Percentiles rank a stretch among this genome's conserved stretches.
phyloP scores from a whole-genome alignment of 2,888 invertebrate genomes.

The Papilio elwesi region DNA sequence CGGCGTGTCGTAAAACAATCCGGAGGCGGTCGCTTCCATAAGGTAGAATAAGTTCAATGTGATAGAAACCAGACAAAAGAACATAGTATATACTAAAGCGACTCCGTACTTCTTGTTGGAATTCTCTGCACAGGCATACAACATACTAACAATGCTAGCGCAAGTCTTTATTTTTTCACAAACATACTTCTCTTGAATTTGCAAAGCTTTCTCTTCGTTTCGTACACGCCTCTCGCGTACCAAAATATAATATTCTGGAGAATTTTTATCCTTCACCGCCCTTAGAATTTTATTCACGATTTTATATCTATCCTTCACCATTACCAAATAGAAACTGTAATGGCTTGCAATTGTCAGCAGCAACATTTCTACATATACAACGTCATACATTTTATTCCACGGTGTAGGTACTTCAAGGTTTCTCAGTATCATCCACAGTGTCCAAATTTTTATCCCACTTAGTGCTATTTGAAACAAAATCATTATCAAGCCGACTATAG shows the following conservation, averaged over 20 bases:
- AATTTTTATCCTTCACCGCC: slow-evolving; percentile 54
- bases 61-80: slow-evolving; percentile 53
- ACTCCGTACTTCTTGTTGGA: slow-evolving; percentile 58
- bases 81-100: slow-evolving; percentile 55
- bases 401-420: slow-evolving; percentile 55
- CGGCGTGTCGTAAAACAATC: slow-evolving; percentile 60
- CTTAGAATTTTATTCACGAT: slow-evolving; percentile 59
- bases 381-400: slow-evolving; percentile 59
- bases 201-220: slow-evolving; percentile 49
- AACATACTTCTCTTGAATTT: slow-evolving; percentile 57
- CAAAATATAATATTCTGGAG: slow-evolving; percentile 56
- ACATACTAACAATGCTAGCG: slow-evolving; percentile 60
- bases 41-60: slow-evolving; percentile 68
- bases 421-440: slow-evolving; percentile 55
- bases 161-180: slow-evolving; percentile 62
- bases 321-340: slow-evolving; percentile 56
- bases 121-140: slow-evolving; percentile 53
- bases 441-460: slow-evolving; percentile 53
- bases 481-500: slow-evolving; percentile 48
- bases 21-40: slow-evolving; percentile 71
- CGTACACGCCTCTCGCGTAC: slow-evolving; percentile 49
- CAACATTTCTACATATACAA: slow-evolving; percentile 56
- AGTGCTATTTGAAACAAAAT: slow-evolving; percentile 51
- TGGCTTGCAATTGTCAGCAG: slow-evolving; percentile 55
- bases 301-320: slow-evolving; percentile 57